phyloP scores from a whole-genome alignment of 1,140 invertebrate species.

The Cephus cinctus region DNA sequence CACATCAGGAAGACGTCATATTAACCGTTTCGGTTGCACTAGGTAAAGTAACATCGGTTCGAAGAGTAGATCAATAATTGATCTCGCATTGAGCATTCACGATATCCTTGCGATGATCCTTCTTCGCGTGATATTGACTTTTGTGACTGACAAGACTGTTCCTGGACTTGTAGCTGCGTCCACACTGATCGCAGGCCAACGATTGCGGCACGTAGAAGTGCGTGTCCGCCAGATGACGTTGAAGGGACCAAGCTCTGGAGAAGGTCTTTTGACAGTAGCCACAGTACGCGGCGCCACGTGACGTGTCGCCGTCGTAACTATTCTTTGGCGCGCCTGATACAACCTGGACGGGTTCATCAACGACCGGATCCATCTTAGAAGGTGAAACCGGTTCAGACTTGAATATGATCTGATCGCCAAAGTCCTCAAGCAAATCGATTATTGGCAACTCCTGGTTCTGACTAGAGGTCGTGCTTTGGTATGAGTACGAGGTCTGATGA shows the following conservation, averaged over 20 bases:
- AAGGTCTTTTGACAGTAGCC: conserved; percentile 56
- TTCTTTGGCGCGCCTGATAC: conserved; percentile 10
- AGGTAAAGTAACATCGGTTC: too few species aligned
- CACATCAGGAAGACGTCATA: too few species aligned
- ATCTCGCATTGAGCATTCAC: conserved; percentile 30
- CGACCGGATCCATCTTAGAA: conserved; percentile 27
- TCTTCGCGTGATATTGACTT: conserved; percentile 56
- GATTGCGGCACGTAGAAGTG: conserved; percentile 57
- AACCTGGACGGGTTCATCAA: conserved; percentile 24
- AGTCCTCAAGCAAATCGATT: conserved; percentile 50
- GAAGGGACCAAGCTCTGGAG: conserved; percentile 56
- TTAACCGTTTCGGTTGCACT: too few species aligned
- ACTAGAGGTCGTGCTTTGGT: too few species aligned
- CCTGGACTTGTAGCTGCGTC: conserved; percentile 56
- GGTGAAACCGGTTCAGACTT: conserved; percentile 49
- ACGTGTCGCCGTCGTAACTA: neutral
- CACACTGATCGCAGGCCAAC: conserved; percentile 54
- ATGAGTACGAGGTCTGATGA: conserved; percentile 9
- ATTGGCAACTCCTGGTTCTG: conserved; percentile 39
- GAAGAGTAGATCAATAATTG: conserved; percentile 14
- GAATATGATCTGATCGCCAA: conserved; percentile 44
- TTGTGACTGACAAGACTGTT: conserved; percentile 59
- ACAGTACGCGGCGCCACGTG: conserved; percentile 48
- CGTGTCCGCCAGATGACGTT: conserved; percentile 58
- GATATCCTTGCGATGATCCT: conserved; percentile 41